A percentile compares a stretch with the other conserved stretches of the same genome.
Conservation (phyloP, 2,113 vertebrate genomes). For the Actenoides lindsayi region DNA sequence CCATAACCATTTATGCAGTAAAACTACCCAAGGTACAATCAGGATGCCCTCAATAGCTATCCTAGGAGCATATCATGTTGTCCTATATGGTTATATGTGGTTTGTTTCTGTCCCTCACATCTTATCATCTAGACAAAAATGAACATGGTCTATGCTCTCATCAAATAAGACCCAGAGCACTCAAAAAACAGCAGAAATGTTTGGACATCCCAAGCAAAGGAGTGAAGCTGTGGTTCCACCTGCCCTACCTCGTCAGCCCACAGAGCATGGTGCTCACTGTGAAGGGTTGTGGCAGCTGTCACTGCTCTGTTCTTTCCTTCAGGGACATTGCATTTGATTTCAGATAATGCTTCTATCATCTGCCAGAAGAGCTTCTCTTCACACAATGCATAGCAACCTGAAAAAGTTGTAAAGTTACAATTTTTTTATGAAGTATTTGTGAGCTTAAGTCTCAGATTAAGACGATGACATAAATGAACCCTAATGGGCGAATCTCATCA, state of each 20-base stretch:
- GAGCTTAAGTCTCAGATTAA: background rate
- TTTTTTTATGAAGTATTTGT: background rate
- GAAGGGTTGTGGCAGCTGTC: conserved; percentile 57
- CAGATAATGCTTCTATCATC: conserved; percentile 16
- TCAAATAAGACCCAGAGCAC: background rate
- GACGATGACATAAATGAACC: background rate
- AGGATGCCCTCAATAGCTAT: background rate
- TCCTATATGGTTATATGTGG: background rate
- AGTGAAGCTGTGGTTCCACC: background rate
- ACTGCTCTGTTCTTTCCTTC: conserved; percentile 22
- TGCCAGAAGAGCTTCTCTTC: conserved; percentile 54
- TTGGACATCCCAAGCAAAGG: background rate
- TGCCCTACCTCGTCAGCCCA: background rate
- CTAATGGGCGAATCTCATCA: background rate
- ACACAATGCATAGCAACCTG: background rate
- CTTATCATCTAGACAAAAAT: background rate
- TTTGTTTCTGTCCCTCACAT: background rate
- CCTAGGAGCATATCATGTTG: background rate
- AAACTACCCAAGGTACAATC: background rate
- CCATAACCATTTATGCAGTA: background rate
- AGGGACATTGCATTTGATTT: conserved; percentile 12
- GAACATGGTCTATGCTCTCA: background rate
- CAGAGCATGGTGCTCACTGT: background rate
- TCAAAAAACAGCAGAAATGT: background rate
- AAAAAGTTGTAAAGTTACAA: background rate